These are phyloP conservation scores for Regulus satrapa DNA, from an alignment of 2,113 vertebrate genomes.

Conservation along the genomic window DNA sequence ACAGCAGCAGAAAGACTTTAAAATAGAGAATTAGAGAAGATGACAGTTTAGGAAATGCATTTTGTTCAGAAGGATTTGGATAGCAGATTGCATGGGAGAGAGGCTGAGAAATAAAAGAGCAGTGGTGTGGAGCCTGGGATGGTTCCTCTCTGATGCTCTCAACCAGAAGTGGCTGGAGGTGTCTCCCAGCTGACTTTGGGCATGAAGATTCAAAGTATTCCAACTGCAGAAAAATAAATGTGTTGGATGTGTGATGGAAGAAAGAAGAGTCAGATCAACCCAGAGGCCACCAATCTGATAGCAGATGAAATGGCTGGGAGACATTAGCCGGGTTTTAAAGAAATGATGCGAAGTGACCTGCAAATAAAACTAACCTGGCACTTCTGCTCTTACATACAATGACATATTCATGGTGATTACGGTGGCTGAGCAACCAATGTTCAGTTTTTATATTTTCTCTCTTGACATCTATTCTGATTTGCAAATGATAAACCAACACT, in stretches of 20 bases:
- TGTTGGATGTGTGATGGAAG: neutral
- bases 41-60: neutral
- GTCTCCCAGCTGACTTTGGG: neutral
- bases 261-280: neutral
- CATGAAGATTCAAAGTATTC: neutral
- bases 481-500: constrained; percentile 23
- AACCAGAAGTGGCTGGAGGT: neutral
- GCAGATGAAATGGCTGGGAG: neutral
- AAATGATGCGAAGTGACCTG: neutral
- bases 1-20: neutral
- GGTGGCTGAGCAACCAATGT: neutral
- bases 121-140: neutral
- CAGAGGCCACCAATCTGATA: neutral
- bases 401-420: neutral
- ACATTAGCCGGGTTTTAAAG: neutral
- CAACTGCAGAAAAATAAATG: neutral
- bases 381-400: neutral
- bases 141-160: neutral
- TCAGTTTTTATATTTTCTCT: constrained; percentile 14
- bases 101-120: neutral
- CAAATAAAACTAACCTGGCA: neutral
- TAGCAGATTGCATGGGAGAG: neutral
- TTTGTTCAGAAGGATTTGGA: neutral
- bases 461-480: constrained; percentile 51
- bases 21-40: neutral